Evolutionary conservation across 30 jellyfish, hydroid and myxozoan species (phyloP).

Genomic region (Chrysaora quinquecirrha): DNA sequence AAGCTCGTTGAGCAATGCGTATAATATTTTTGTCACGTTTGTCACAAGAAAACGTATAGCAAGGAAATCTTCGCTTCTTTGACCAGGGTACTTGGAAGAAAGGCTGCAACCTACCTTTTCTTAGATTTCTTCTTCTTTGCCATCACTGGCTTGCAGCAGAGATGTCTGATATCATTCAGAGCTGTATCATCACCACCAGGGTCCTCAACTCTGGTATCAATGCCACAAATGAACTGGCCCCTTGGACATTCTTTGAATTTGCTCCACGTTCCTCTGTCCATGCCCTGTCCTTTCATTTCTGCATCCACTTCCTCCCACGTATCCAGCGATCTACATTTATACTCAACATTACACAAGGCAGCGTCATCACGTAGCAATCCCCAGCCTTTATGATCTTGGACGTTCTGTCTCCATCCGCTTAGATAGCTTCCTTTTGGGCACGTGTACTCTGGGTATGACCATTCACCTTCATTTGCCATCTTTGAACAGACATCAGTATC

Average conservation of each 20-base stretch:
- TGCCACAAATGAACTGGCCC: constrained; percentile 66
- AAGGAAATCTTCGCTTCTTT: too few species aligned
- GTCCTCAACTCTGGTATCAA: constrained; percentile 58
- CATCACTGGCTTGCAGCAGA: constrained; percentile 59
- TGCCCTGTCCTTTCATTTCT: constrained; percentile 14
- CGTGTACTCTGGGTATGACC: constrained; percentile 19
- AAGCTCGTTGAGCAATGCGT: too few species aligned
- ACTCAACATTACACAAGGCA: constrained; percentile 53
- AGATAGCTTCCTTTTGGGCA: constrained; percentile 47
- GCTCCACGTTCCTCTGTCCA: constrained; percentile 67
- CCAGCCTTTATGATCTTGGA: constrained; percentile 33
- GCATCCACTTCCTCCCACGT: constrained; percentile 36
- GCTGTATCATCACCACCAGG: constrained; percentile 66
- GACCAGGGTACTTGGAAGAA: too few species aligned
- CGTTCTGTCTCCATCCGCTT: constrained; percentile 64
- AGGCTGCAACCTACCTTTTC: too few species aligned
- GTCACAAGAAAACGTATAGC: too few species aligned
- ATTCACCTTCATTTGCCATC: constrained; percentile 17
- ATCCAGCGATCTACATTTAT: constrained; percentile 49
- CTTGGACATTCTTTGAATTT: constrained; percentile 49
- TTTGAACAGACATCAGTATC: constrained; percentile 29
- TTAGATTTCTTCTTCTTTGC: constrained; percentile 32
- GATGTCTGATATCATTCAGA: constrained; percentile 58
- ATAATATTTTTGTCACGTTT: too few species aligned
- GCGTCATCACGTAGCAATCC: constrained; percentile 42